A percentile compares a stretch with the other conserved stretches of the same genome.
These are phyloP conservation scores for Scolopax mira DNA, from an alignment of 2,113 vertebrate species.

Conservation along the genomic window DNA sequence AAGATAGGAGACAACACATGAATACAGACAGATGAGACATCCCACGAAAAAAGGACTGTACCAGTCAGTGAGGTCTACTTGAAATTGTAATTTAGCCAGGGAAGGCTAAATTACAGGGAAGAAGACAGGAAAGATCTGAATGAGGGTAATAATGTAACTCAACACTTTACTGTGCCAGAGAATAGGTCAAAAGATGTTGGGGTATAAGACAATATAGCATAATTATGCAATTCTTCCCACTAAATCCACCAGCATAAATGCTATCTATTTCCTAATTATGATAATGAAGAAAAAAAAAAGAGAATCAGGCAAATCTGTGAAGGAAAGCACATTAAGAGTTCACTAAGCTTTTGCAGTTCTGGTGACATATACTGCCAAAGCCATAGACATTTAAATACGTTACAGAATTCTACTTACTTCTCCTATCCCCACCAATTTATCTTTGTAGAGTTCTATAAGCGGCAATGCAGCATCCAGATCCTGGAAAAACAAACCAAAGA, in stretches of 20 bases:
- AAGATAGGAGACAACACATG: neutral
- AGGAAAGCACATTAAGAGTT: neutral
- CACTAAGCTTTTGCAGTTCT: neutral
- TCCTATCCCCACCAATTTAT: constrained; percentile 87
- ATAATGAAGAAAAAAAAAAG: neutral
- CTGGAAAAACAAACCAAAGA: constrained; percentile 65
- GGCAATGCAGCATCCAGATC: constrained; percentile 90
- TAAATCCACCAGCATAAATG: neutral
- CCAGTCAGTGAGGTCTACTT: neutral
- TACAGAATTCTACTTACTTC: constrained; percentile 78
- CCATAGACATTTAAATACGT: neutral
- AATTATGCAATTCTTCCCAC: neutral
- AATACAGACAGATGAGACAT: neutral
- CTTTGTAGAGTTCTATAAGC: constrained; percentile 88
- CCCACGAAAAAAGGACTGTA: neutral
- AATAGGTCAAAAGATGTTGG: neutral
- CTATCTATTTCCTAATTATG: neutral
- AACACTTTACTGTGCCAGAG: neutral
- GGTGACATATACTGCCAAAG: neutral
- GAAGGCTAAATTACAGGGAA: no score
- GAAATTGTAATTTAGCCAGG: neutral
- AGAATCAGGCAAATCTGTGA: neutral
- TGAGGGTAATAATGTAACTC: neutral
- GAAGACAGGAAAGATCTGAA: neutral
- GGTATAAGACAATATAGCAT: neutral